phyloP scores from a whole-genome alignment of 2,797 vertebrate species.

The Lithobates sylvaticus region DNA sequence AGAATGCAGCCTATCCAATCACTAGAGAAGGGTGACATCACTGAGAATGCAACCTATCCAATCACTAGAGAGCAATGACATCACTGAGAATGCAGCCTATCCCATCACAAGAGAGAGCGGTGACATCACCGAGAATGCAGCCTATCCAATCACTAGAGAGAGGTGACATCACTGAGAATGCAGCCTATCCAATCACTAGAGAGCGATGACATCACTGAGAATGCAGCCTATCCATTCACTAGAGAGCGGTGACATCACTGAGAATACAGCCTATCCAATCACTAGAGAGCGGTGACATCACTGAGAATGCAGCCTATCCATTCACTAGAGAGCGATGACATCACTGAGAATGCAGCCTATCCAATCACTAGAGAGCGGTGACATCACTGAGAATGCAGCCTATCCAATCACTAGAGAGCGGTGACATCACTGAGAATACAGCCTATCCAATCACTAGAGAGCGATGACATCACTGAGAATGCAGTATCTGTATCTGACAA shows the following conservation, averaged over 20 bases:
- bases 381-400: not conserved
- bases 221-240: not conserved
- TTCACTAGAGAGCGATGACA: not conserved
- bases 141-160: not conserved
- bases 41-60: not conserved
- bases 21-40: not conserved
- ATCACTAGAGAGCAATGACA: not conserved
- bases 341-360: not conserved
- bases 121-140: not conserved
- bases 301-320: not conserved
- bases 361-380: not conserved
- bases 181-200: not conserved
- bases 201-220: not conserved
- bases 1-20: not conserved
- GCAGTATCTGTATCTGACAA: not conserved
- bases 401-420: not conserved
- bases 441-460: not conserved
- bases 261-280: not conserved
- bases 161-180: not conserved
- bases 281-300: not conserved
- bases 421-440: not conserved
- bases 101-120: not conserved
- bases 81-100: not conserved
- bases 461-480: not conserved
- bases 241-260: not conserved